Conservation (phyloP, 2,888 invertebrate genomes). For the Diloba caeruleocephala region DNA sequence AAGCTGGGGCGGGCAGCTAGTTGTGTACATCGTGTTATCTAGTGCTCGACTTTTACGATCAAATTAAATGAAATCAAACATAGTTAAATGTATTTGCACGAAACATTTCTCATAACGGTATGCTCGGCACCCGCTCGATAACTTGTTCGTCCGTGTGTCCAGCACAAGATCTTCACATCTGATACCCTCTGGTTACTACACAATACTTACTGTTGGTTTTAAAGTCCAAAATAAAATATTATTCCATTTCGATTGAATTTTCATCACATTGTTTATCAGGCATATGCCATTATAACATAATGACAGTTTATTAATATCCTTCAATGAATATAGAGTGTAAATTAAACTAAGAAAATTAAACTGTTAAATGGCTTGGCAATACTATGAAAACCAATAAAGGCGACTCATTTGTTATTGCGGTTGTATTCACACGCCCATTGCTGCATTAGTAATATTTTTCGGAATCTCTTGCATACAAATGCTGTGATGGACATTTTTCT, state of each 20-base stretch:
- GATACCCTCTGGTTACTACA: slow-evolving; percentile 71
- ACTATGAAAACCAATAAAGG: slow-evolving; percentile 17
- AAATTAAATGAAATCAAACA: too few species aligned
- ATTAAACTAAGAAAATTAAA: slow-evolving; percentile 49
- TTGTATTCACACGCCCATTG: slow-evolving; percentile 10
- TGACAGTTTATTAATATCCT: slow-evolving; percentile 53
- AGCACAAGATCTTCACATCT: slow-evolving; percentile 67
- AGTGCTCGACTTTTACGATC: too few species aligned
- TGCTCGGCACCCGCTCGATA: slow-evolving; percentile 2
- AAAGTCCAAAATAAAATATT: slow-evolving; percentile 72
- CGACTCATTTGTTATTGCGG: slow-evolving; percentile 32
- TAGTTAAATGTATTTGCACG: too few species aligned
- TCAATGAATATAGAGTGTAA: slow-evolving; percentile 43
- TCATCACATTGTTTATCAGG: slow-evolving; percentile 72
- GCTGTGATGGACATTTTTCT: background rate
- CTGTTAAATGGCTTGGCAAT: slow-evolving; percentile 28
- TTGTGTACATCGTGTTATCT: too few species aligned
- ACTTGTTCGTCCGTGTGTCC: slow-evolving; percentile 58
- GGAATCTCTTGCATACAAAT: background rate
- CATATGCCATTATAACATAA: slow-evolving; percentile 62
- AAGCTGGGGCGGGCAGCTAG: too few species aligned
- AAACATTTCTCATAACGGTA: too few species aligned
- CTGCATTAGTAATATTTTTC: background rate
- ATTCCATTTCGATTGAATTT: slow-evolving; percentile 79
- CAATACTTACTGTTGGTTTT: slow-evolving; percentile 78